Conservation (phyloP, 2,797 vertebrate species). For the Ctenopoma multispine region DNA sequence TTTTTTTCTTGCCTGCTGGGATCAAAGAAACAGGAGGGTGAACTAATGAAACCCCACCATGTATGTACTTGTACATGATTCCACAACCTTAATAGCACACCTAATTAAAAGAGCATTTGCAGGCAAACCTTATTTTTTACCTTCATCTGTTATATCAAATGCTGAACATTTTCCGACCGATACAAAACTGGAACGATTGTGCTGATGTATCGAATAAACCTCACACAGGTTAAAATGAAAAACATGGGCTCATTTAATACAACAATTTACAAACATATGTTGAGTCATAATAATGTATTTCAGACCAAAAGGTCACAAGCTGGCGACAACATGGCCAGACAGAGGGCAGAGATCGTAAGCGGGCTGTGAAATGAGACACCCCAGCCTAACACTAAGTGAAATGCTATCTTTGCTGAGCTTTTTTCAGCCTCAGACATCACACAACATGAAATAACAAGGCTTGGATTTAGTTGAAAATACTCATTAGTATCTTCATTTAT, state of each 20-base stretch:
- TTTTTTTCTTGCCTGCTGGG: constrained; percentile 24
- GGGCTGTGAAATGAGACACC: constrained; percentile 66
- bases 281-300: constrained; percentile 57
- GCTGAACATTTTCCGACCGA: too few species aligned
- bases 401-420: constrained; percentile 37
- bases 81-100: constrained; percentile 1
- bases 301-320: constrained; percentile 64
- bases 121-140: constrained; percentile 11
- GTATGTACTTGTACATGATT: constrained; percentile 8
- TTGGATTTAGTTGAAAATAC: not conserved
- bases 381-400: constrained; percentile 26
- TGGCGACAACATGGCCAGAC: constrained; percentile 70
- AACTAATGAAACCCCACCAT: constrained; percentile 10
- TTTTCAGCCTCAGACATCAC: constrained; percentile 39
- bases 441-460: constrained; percentile 27
- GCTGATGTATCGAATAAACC: not conserved
- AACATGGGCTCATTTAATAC: not conserved
- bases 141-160: not conserved
- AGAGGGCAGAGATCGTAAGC: constrained; percentile 34
- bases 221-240: not conserved
- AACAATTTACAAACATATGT: constrained; percentile 13
- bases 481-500: not conserved
- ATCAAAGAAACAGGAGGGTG: constrained; percentile 21
- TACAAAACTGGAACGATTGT: not conserved
- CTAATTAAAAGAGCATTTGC: constrained; percentile 2